These are phyloP conservation scores for Arenaria interpres DNA, from an alignment of 2,113 vertebrate species.

Conservation along the genomic window DNA sequence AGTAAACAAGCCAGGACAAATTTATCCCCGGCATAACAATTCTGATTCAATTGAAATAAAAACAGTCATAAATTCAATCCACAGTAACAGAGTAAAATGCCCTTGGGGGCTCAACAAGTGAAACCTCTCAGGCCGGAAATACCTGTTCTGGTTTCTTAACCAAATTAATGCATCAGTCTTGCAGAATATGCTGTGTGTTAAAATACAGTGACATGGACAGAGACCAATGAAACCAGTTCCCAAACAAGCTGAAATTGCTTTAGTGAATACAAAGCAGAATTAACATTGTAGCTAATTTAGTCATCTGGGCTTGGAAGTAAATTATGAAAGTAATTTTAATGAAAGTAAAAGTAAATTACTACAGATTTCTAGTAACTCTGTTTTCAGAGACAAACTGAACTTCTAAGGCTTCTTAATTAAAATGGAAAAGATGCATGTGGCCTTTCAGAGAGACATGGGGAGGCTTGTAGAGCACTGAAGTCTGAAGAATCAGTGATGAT, in stretches of 20 bases:
- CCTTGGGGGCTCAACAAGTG: neutral
- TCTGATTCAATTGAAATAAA: constrained; percentile 36
- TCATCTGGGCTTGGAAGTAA: neutral
- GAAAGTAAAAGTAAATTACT: too few species aligned
- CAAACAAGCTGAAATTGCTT: neutral
- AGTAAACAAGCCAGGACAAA: constrained; percentile 12
- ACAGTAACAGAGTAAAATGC: neutral
- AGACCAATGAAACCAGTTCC: neutral
- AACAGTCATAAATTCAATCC: neutral
- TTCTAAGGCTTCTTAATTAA: neutral
- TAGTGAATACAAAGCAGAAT: neutral
- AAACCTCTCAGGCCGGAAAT: constrained; percentile 17
- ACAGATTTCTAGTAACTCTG: neutral
- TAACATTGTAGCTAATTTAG: neutral
- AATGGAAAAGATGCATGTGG: neutral
- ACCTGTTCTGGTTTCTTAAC: constrained; percentile 40
- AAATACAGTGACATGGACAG: neutral
- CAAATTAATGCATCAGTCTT: neutral
- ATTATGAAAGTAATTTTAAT: neutral
- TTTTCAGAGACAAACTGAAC: neutral
- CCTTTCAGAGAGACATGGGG: neutral
- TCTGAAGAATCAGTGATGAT: neutral
- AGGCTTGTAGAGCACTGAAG: neutral
- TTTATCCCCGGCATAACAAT: constrained; percentile 12
- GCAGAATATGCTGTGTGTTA: neutral